Percentiles rank a stretch among this genome's conserved stretches.
Evolutionary conservation across 2,888 invertebrate genomes (phyloP).

Genomic region (Oligia latruncula): DNA sequence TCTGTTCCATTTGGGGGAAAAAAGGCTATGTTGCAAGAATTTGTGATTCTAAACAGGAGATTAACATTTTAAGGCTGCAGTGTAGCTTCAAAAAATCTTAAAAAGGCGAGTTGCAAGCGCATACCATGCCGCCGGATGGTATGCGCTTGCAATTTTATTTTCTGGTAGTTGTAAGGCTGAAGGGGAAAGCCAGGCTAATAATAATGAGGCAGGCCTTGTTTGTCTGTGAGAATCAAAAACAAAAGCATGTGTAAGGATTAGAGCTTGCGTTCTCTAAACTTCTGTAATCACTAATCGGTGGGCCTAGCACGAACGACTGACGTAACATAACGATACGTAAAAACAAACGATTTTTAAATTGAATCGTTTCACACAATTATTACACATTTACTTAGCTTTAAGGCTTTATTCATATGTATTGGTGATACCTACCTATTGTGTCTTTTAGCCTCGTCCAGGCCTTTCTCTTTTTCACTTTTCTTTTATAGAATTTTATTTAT

Average conservation of each 20-base stretch:
- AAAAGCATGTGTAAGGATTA: background rate
- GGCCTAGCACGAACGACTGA: background rate
- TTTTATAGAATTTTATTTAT: no score
- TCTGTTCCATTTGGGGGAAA: background rate
- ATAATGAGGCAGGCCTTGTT: background rate
- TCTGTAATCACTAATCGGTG: background rate
- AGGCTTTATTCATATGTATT: background rate
- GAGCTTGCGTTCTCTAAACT: background rate
- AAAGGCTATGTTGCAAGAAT: conserved; percentile 5
- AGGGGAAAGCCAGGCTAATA: background rate
- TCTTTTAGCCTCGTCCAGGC: no score
- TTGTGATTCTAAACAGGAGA: conserved; percentile 25
- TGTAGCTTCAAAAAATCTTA: background rate
- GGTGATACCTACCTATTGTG: background rate
- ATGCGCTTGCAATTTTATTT: background rate
- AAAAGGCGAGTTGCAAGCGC: background rate
- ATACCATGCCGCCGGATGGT: no score
- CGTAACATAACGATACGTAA: background rate
- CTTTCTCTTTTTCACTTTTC: no score
- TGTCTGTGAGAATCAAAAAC: background rate
- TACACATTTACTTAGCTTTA: background rate
- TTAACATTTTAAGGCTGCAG: conserved; percentile 11
- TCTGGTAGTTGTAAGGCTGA: background rate
- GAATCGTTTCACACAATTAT: no score
- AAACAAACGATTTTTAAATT: background rate